Percentiles rank a stretch among this genome's conserved stretches.
Conservation (phyloP, 2,888 invertebrate species). For the Pasiphila rectangulata region DNA sequence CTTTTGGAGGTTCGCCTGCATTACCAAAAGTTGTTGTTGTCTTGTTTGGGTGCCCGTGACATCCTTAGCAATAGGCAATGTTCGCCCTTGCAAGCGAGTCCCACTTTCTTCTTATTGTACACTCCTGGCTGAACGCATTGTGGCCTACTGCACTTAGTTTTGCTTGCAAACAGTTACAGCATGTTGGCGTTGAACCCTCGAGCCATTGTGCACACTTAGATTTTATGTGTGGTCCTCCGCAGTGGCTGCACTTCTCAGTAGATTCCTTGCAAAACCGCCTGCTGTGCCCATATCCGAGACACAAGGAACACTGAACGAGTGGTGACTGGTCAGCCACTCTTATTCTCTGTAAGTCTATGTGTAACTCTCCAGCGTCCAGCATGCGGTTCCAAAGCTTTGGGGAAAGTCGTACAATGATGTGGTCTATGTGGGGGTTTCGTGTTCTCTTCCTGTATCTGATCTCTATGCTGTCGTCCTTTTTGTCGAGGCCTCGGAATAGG, state of each 20-base stretch:
- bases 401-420: background rate
- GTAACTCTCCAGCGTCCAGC: background rate
- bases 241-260: conserved; percentile 11
- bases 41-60: too few species aligned
- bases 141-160: too few species aligned
- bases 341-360: background rate
- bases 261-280: background rate
- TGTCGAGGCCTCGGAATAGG: background rate
- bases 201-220: conserved; percentile 4
- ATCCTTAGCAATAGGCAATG: too few species aligned
- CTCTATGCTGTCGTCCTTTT: background rate
- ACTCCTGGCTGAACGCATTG: too few species aligned
- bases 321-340: background rate
- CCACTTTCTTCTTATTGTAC: too few species aligned
- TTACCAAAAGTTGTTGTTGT: too few species aligned
- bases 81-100: too few species aligned
- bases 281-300: too few species aligned
- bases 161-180: too few species aligned
- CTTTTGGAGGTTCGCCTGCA: too few species aligned
- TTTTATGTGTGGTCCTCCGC: conserved; percentile 15
- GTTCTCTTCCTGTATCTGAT: background rate
- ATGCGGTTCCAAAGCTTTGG: background rate
- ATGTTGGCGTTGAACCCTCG: too few species aligned
- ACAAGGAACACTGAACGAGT: background rate
- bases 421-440: background rate